These are phyloP conservation scores for Polypedilum pembai DNA, from an alignment of 1,140 invertebrate genomes.

Conservation along the genomic window DNA sequence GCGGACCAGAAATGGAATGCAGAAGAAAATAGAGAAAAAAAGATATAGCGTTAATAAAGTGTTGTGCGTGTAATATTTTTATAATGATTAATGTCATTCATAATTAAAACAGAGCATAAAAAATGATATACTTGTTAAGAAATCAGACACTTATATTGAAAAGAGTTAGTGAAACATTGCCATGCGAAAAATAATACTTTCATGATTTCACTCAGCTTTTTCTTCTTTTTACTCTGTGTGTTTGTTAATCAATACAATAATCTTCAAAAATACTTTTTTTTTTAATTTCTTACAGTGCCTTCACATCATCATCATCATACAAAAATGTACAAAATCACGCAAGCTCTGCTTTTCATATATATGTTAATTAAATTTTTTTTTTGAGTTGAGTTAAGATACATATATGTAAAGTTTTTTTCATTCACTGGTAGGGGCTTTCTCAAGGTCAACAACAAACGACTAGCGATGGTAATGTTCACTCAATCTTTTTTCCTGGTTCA, in stretches of 20 bases:
- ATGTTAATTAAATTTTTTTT: not conserved
- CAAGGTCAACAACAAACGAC: not conserved
- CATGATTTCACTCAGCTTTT: not conserved
- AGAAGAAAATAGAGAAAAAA: not conserved
- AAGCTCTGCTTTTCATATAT: not conserved
- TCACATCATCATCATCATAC: not conserved
- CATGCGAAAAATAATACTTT: not conserved
- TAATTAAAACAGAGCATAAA: not conserved
- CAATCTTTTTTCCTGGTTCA: not conserved
- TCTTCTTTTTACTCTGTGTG: not conserved
- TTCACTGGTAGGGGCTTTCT: not conserved
- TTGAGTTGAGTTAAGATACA: not conserved
- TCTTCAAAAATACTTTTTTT: not conserved
- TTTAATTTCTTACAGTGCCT: not conserved
- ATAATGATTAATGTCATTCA: too few species aligned
- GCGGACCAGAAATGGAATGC: not conserved
- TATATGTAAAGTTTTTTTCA: not conserved
- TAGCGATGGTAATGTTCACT: not conserved
- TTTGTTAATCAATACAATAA: not conserved
- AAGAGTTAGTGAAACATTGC: not conserved
- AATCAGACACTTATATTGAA: not conserved
- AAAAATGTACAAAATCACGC: constrained; percentile 6
- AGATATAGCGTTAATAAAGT: not conserved
- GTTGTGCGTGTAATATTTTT: too few species aligned
- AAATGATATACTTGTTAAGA: not conserved